Evolutionary conservation across 2,797 vertebrate species (phyloP).

Genomic region (Takifugu ocellatus): DNA sequence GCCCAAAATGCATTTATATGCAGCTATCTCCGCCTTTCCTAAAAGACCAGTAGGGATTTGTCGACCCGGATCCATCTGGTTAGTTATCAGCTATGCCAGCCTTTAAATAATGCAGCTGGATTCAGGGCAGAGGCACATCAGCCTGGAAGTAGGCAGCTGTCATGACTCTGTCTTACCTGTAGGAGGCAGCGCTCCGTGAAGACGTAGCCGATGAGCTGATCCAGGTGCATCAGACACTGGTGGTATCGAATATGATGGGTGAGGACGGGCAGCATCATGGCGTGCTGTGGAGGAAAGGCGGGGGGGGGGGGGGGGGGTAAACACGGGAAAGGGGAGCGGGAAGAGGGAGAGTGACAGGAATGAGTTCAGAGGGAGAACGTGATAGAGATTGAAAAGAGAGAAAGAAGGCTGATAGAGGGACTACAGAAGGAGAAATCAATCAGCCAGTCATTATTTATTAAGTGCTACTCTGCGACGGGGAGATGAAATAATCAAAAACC

Average conservation of each 20-base stretch:
- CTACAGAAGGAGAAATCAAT: constrained; percentile 68
- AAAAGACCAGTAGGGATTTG: constrained; percentile 28
- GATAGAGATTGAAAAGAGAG: constrained; percentile 40
- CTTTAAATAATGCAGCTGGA: constrained; percentile 42
- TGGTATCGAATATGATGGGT: constrained; percentile 98
- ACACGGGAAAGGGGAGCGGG: background rate
- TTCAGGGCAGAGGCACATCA: constrained; percentile 8
- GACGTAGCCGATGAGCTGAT: constrained; percentile 90
- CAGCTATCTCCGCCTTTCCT: constrained; percentile 7
- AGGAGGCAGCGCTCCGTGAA: constrained; percentile 95
- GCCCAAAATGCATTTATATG: constrained; percentile 40
- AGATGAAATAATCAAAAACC: constrained; percentile 75
- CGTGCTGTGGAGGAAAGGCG: constrained; percentile 81
- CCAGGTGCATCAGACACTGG: constrained; percentile 96
- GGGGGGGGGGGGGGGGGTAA: no score
- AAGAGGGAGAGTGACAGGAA: constrained; percentile 2
- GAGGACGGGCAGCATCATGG: constrained; percentile 98
- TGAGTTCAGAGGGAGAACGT: constrained; percentile 38
- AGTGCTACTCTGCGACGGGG: constrained; percentile 66
- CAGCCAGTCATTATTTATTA: constrained; percentile 77
- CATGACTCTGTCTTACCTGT: constrained; percentile 79
- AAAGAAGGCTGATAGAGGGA: constrained; percentile 31
- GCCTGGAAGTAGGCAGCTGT: constrained; percentile 8
- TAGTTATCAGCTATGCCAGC: constrained; percentile 44
- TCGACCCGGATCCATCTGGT: constrained; percentile 19